Conservation (phyloP, 2,113 vertebrate species). For the Ascaphus truei region DNA sequence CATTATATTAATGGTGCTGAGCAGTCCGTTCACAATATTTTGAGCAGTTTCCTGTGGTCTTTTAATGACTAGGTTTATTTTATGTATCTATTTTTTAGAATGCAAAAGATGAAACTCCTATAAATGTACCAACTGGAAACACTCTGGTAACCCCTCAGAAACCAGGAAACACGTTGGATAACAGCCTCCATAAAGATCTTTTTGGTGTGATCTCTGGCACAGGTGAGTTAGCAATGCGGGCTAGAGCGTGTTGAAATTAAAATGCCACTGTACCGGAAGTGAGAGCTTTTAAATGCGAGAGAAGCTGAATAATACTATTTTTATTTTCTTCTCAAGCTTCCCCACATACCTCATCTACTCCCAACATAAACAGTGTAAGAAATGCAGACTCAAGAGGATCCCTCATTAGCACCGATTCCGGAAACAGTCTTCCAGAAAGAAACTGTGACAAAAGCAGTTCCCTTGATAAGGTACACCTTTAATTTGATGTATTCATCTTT, state of each 20-base stretch:
- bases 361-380: conserved; percentile 83
- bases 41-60: too few relatives aligned
- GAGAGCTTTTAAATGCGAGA: too few relatives aligned
- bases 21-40: background rate
- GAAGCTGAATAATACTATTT: too few relatives aligned
- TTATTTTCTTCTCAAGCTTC: conserved; percentile 69
- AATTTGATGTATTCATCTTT: too few relatives aligned
- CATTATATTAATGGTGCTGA: too few relatives aligned
- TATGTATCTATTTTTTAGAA: conserved; percentile 65
- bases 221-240: conserved; percentile 69
- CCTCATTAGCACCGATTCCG: conserved; percentile 92
- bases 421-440: conserved; percentile 84
- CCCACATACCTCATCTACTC: conserved; percentile 85
- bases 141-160: conserved; percentile 84
- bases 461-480: conserved; percentile 91
- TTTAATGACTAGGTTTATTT: too few relatives aligned
- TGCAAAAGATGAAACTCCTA: conserved; percentile 74
- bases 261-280: too few relatives aligned
- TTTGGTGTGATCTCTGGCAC: conserved; percentile 96
- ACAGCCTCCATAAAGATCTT: conserved; percentile 89
- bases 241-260: too few relatives aligned
- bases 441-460: conserved; percentile 83
- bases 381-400: conserved; percentile 90
- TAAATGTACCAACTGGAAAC: conserved; percentile 56
- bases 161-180: conserved; percentile 76